Base-by-base conservation (phyloP, 2,797 vertebrate genomes). In the Falco peregrinus region DNA sequence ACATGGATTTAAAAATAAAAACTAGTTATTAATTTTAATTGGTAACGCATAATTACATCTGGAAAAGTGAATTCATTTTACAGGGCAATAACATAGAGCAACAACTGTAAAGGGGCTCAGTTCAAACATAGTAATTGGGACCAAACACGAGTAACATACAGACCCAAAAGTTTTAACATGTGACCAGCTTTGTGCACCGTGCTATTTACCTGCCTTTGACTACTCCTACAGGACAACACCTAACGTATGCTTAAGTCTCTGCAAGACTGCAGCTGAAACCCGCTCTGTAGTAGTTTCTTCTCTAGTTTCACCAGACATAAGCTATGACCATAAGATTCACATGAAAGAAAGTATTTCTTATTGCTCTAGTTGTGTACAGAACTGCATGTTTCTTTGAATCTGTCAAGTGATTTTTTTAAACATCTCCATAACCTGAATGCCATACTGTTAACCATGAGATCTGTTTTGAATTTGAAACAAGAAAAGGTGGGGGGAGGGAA, bases 391-490 rank as follows among this genome's bases (percentile, higher is more conserved):
- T 90, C 80, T 89, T 94, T 80, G 83, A 93, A 97, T 74, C 84
- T 96, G 96, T 92, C 94, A 95, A 91, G 76, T 19, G 41, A 93
- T 80, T 97, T 88, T 95, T 96, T 96, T 95, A 96, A 97, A 98
- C 90, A 94, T 97, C 96, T 97, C 93, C 89, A 95, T 98, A 97
- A 90, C 57, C 33, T 89, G 70, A 94, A 91, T 93, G 84, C 95
- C 89, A 69, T 94, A 86, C 35, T 69, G 57, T 91, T 97, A 97
- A 95, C 95, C 90, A 76, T 95, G 90, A 97, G 96, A 97, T 97
- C 96, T 97, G 97, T 92, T 97, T 97, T 86, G 73, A 97, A 97
- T 97, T 97, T 97, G 57, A 97, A 97, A 88, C 68, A 88, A 80
- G 74, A 86, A 95, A 94, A 87, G 79, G 77, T 37, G n/a, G 43